A percentile compares a stretch with the other conserved stretches of the same genome.
phyloP scores from a whole-genome alignment of 1,140 invertebrate genomes.

The Cryptotermes secundus region DNA sequence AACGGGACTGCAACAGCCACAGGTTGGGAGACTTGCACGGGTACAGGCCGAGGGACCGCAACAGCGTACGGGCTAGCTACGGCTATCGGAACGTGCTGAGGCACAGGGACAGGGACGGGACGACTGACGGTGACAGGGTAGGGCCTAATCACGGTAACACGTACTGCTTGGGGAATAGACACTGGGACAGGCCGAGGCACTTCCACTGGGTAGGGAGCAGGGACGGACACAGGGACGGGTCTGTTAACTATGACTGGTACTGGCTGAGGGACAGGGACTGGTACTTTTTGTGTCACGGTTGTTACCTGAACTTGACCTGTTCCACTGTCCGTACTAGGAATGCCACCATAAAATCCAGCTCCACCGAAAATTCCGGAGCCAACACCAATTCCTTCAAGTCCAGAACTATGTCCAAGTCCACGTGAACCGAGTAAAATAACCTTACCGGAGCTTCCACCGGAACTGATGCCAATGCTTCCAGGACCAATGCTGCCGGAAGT shows the following conservation, averaged over 20 bases:
- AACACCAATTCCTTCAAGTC: neutral
- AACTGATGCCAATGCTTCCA: neutral
- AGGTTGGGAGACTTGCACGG: neutral
- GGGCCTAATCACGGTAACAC: neutral
- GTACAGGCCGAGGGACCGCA: neutral
- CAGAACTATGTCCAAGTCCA: neutral
- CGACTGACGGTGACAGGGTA: constrained; percentile 3
- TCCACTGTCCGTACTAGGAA: neutral
- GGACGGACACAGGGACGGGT: constrained; percentile 24
- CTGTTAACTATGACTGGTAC: constrained; percentile 22
- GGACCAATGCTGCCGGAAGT: no score
- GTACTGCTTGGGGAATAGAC: neutral
- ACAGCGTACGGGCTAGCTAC: neutral
- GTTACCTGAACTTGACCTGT: neutral
- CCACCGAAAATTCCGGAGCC: neutral
- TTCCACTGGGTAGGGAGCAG: neutral
- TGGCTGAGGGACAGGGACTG: constrained; percentile 27
- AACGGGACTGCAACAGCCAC: neutral
- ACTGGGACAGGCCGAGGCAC: constrained; percentile 11
- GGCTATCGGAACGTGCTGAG: neutral
- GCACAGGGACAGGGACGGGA: constrained; percentile 21
- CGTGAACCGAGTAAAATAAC: neutral
- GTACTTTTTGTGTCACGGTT: neutral
- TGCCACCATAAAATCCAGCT: neutral
- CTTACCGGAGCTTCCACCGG: neutral